Evolutionary conservation across 2,797 vertebrate species (phyloP), one percentile per base, ranked within the genome.

Genomic region (Urocyon cinereoargenteus): DNA sequence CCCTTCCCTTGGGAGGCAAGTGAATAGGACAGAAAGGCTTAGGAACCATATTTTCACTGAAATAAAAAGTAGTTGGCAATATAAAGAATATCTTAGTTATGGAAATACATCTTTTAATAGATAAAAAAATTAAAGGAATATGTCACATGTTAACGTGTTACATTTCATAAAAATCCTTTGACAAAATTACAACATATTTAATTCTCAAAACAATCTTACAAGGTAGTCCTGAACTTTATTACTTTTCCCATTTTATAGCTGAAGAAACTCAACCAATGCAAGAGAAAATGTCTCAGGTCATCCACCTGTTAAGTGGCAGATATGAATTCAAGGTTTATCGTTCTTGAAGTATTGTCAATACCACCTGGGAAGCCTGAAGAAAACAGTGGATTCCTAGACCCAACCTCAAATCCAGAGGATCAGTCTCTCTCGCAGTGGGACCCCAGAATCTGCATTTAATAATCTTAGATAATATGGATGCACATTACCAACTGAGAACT

Each of bases 151-250:
- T 68, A 61, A 53, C 26, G 19, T 49, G 45, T 57, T 70, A 83
- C 5, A 91, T 78, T 91, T 93, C 77, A 51, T 64, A 73, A 93
- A 93, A 90, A 5, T 2, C 28, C 64, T 86, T 75, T 90, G 36
- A 93, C 22, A 92, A 83, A 81, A 83, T 59, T 51, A 81, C 6
- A 18, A 53, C 11, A 21, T 73, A 83, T 51, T 93, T 95, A 90
- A 70, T 86, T 93, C 36, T 82, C 15, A 70, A 86, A 96, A 78
- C 68, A 72, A 83, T 68, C 82, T 53, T 90, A 1, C 8, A 26
- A 66, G 61, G 5, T 95, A 40, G 36, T 51, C 64, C 21, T 51
- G 26, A 34, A 36, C 15, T 92, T 78, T 73, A 73, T 66, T 64
- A 83, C 22, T 36, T 64, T 92, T 34, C 40, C 5, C 53, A 75